Percentiles rank a stretch among this genome's conserved stretches.
phyloP scores from a whole-genome alignment of 2,888 invertebrate species.

The Cheilosia soror region DNA sequence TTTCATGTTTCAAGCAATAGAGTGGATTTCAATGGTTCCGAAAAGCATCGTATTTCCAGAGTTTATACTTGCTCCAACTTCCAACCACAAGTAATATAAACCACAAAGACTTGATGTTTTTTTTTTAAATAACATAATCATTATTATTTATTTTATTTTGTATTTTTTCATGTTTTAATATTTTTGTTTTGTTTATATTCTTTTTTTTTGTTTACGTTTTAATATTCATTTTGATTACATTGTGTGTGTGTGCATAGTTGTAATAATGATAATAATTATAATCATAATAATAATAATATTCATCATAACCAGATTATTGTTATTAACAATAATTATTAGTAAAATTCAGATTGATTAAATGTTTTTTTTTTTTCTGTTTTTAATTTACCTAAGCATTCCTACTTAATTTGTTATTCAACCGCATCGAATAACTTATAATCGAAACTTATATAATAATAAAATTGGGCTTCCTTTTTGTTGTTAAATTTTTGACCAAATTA shows the following conservation, averaged over 20 bases:
- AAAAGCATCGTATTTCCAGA: no score
- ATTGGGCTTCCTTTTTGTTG: slow-evolving; percentile 8
- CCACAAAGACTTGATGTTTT: neutral
- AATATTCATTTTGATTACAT: slow-evolving; percentile 62
- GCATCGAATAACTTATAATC: slow-evolving; percentile 25
- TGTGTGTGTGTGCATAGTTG: slow-evolving; percentile 61
- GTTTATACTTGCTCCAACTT: no score
- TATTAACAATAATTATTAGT: slow-evolving; percentile 48
- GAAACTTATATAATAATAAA: slow-evolving; percentile 32
- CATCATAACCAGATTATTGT: slow-evolving; percentile 29
- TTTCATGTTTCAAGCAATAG: no score
- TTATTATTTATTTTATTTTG: slow-evolving; percentile 62
- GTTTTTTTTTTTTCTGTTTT: slow-evolving; percentile 24
- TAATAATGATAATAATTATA: slow-evolving; percentile 56
- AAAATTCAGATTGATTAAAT: slow-evolving; percentile 37
- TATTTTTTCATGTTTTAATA: slow-evolving; percentile 46
- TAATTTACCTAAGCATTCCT: slow-evolving; percentile 43
- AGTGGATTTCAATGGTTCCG: no score
- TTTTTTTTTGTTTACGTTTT: slow-evolving; percentile 43
- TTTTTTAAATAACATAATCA: slow-evolving; percentile 63
- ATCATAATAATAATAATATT: slow-evolving; percentile 61
- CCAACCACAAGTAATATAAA: neutral
- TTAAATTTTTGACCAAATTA: slow-evolving; percentile 12
- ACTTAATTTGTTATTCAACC: slow-evolving; percentile 18
- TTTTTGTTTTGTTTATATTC: slow-evolving; percentile 33